Conservation (phyloP, 1,140 invertebrate species). For the Lepidurus couesii region DNA sequence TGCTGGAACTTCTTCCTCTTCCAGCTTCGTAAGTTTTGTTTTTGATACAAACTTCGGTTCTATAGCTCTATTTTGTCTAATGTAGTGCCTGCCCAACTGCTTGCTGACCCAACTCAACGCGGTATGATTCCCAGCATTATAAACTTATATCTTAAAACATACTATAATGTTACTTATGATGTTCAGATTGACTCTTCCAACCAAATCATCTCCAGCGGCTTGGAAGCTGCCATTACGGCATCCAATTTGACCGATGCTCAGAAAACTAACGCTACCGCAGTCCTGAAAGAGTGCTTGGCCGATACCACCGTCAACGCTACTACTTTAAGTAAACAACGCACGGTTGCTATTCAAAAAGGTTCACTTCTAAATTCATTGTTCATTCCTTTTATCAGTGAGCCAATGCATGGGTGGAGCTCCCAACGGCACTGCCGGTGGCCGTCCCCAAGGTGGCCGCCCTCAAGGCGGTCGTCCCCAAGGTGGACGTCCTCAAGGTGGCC, state of each 20-base stretch:
- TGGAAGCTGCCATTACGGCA: neutral
- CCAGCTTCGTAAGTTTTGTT: constrained; percentile 1
- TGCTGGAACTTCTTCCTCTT: neutral
- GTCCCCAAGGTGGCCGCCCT: neutral
- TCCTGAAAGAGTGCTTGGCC: neutral
- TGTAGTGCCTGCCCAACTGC: neutral
- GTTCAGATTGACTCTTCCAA: neutral
- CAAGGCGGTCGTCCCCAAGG: neutral
- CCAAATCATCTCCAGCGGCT: neutral
- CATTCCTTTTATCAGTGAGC: neutral
- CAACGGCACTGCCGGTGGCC: neutral
- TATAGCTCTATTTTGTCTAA: neutral
- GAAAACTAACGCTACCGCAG: neutral
- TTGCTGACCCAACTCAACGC: neutral
- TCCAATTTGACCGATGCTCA: constrained; percentile 1
- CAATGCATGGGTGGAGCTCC: neutral
- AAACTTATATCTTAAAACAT: neutral
- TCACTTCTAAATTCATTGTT: neutral
- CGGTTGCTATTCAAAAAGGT: neutral
- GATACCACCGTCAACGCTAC: neutral
- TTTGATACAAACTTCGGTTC: neutral
- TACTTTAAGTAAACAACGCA: neutral
- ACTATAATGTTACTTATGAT: neutral
- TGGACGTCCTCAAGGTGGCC: neutral
- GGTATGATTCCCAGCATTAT: neutral